Evolutionary conservation across 2,888 invertebrate genomes (phyloP), one percentile per base, ranked within the genome.

Genomic region (Bembecia ichneumoniformis): DNA sequence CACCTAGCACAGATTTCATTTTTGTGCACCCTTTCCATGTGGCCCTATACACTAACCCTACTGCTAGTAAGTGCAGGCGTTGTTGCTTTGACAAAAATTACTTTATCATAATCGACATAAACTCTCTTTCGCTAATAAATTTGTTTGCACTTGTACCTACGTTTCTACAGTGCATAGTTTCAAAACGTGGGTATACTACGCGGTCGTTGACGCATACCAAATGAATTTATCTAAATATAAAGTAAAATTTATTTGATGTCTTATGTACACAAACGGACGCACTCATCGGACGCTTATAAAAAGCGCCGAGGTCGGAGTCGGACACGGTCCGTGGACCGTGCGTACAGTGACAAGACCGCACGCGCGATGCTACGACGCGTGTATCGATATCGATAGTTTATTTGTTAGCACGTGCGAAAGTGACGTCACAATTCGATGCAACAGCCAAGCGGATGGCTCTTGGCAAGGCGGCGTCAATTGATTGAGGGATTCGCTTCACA

Each of bases 271-370:
- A 73, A 78, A 77, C 76, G 82, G 78, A 75, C 79, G 74, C 75
- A 68, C 80, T 80, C 82, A 76, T 77, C 78, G 77, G 78, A 63
- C 77, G 77, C 81, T 82, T 86, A 86, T 84, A 84, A 86, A 86
- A 84, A 84, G 84, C 77, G 71, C 66, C 76, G 84, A 87, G 87
- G 84, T 83, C 84, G 80, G 35, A 28, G 68, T 28, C 28, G 28
- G 28, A 28, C 9, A 28, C 28, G 28, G 28, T 28, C 9, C 28
- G 28, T 28, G 28, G 9, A 9, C 28, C 28, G 28, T 28, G 28
- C 28, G 28, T 15, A 73, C 86, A 86, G 86, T 84, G 80, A 74
- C 66, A 74, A 67, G 70, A 68, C 77, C 82, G 80, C 80, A 77
- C 76, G 82, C 86, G 81, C 67, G 68, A 70, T 63, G 83, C 70